Percentiles rank a stretch among this genome's conserved stretches.
Conservation (phyloP, 2,113 vertebrate genomes). For the Limanda limanda region DNA sequence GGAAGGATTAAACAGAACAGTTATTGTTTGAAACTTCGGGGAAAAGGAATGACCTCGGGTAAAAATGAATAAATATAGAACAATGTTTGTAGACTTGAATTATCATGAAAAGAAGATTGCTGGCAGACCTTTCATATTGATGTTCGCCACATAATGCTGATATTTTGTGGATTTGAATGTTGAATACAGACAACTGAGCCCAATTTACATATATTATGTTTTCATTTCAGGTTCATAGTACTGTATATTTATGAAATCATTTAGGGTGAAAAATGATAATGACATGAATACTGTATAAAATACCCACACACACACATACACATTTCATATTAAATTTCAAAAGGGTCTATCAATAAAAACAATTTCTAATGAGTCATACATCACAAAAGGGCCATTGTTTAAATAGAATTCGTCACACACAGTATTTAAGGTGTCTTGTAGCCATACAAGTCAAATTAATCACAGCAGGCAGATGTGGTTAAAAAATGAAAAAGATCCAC, state of each 20-base stretch:
- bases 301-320: neutral
- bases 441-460: constrained; percentile 51
- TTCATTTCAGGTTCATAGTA: constrained; percentile 32
- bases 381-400: constrained; percentile 37
- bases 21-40: constrained; percentile 42
- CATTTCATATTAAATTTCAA: constrained; percentile 3
- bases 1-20: constrained; percentile 48
- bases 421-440: constrained; percentile 50
- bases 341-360: constrained; percentile 13
- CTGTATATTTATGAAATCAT: constrained; percentile 27
- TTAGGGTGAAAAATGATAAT: constrained; percentile 36
- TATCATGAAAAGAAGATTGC: constrained; percentile 18
- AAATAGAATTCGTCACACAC: constrained; percentile 30
- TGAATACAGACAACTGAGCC: constrained; percentile 45
- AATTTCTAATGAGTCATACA: constrained; percentile 29
- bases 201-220: constrained; percentile 42
- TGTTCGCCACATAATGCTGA: constrained; percentile 11
- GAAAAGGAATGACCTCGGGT: constrained; percentile 53
- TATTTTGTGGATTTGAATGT: constrained; percentile 38
- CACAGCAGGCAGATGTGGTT: constrained; percentile 29
- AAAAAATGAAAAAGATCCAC: neutral
- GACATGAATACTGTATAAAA: constrained; percentile 24
- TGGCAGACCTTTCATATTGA: constrained; percentile 30
- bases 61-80: constrained; percentile 29
- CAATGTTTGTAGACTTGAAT: constrained; percentile 24